Conservation (phyloP, 1,140 invertebrate genomes). For the Drosophila ironensis region DNA sequence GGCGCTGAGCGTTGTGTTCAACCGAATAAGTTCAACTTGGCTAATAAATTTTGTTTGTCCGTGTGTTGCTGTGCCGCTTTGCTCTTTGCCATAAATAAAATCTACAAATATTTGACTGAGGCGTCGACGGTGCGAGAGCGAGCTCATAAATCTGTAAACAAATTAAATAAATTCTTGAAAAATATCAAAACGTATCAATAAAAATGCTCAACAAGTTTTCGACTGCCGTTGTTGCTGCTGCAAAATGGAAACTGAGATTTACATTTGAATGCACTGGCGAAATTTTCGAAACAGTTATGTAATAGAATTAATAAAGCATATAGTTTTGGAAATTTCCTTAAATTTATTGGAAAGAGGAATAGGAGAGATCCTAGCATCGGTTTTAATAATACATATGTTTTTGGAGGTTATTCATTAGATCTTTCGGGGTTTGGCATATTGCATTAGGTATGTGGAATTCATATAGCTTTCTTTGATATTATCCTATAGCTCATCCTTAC, state of each 20-base stretch:
- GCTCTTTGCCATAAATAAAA: constrained; percentile 68
- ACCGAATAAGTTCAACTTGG: constrained; percentile 58
- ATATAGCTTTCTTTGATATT: no score
- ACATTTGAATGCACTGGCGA: constrained; percentile 9
- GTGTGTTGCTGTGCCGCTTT: constrained; percentile 15
- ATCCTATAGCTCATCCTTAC: no score
- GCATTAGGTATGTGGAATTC: no score
- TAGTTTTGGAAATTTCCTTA: no score
- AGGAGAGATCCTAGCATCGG: no score
- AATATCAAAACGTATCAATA: constrained; percentile 78
- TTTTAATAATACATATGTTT: no score
- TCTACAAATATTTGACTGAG: constrained; percentile 72
- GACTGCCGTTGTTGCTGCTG: constrained; percentile 2
- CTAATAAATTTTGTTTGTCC: constrained; percentile 67
- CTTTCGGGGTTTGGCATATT: no score
- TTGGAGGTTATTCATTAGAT: no score
- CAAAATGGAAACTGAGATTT: constrained; percentile 1
- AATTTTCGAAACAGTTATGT: background rate
- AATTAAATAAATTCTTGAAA: constrained; percentile 75
- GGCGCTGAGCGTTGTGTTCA: constrained; percentile 39
- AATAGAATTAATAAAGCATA: background rate
- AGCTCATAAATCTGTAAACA: constrained; percentile 79
- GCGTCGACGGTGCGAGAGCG: constrained; percentile 34
- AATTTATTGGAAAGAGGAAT: no score
- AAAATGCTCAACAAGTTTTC: constrained; percentile 78